These are phyloP conservation scores for Lacerta bilineata DNA, from an alignment of 2,797 vertebrate species.

Conservation along the genomic window DNA sequence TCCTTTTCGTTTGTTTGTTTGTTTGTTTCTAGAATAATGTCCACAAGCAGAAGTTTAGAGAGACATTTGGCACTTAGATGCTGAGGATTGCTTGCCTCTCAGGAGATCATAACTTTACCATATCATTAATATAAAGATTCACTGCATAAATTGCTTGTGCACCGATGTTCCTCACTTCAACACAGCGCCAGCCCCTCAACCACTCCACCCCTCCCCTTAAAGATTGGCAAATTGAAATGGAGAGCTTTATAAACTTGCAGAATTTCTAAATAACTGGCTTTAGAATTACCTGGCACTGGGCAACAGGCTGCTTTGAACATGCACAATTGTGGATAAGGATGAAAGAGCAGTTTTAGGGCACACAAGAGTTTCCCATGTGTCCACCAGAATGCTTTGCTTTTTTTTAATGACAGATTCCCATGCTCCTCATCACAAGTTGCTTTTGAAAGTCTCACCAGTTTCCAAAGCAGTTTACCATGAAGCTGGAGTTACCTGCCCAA, in stretches of 20 bases:
- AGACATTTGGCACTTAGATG: not conserved
- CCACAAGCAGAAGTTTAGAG: not conserved
- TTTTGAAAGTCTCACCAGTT: no score
- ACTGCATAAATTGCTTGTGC: not conserved
- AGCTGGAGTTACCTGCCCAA: not conserved
- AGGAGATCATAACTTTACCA: not conserved
- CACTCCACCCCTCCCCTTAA: not conserved
- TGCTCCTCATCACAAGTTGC: no score
- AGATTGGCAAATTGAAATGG: not conserved
- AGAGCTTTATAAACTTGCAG: not conserved
- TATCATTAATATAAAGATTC: not conserved
- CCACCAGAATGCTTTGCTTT: not conserved
- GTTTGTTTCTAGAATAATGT: not conserved
- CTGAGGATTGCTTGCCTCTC: not conserved
- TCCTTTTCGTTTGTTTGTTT: not conserved
- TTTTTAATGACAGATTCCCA: not conserved
- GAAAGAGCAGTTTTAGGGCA: not conserved
- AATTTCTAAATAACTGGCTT: not conserved
- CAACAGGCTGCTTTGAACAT: not conserved
- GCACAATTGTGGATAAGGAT: not conserved
- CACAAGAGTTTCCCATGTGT: not conserved
- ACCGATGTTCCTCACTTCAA: not conserved
- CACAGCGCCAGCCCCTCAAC: not conserved
- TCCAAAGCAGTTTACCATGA: not conserved
- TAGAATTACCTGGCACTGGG: not conserved